Conservation (phyloP, 2,888 invertebrate genomes). For the Agrotis puta region DNA sequence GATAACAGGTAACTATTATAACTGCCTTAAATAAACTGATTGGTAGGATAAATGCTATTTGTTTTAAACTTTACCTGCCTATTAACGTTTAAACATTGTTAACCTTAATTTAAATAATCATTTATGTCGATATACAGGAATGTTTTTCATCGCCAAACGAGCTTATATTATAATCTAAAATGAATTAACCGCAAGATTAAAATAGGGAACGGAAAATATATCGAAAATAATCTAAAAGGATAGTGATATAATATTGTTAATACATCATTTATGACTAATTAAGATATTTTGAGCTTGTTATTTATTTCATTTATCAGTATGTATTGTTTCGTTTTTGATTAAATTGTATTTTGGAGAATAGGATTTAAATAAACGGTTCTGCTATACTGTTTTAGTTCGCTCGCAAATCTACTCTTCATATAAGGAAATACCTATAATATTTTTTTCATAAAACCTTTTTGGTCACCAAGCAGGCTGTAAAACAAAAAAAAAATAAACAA, state of each 20-base stretch:
- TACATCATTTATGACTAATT: slow-evolving; percentile 45
- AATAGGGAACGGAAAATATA: slow-evolving; percentile 43
- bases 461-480: slow-evolving; percentile 1
- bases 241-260: slow-evolving; percentile 33
- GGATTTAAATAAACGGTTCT: neutral
- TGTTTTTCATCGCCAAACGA: slow-evolving; percentile 27
- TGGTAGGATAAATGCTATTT: slow-evolving; percentile 31
- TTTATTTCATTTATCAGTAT: neutral
- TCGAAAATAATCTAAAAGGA: slow-evolving; percentile 33
- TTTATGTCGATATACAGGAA: slow-evolving; percentile 1
- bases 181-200: slow-evolving; percentile 54
- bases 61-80: neutral
- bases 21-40: slow-evolving; percentile 3
- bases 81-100: neutral
- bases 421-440: too few relatives aligned
- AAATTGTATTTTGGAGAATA: slow-evolving; percentile 23
- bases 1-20: slow-evolving; percentile 22
- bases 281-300: slow-evolving; percentile 35
- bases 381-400: neutral
- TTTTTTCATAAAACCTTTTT: neutral
- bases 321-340: slow-evolving; percentile 1
- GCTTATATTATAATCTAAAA: slow-evolving; percentile 44
- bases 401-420: neutral
- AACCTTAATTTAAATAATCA: slow-evolving; percentile 8
- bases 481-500: slow-evolving; percentile 47